phyloP scores from a whole-genome alignment of 2,888 invertebrate species.

The Fragum sueziense region DNA sequence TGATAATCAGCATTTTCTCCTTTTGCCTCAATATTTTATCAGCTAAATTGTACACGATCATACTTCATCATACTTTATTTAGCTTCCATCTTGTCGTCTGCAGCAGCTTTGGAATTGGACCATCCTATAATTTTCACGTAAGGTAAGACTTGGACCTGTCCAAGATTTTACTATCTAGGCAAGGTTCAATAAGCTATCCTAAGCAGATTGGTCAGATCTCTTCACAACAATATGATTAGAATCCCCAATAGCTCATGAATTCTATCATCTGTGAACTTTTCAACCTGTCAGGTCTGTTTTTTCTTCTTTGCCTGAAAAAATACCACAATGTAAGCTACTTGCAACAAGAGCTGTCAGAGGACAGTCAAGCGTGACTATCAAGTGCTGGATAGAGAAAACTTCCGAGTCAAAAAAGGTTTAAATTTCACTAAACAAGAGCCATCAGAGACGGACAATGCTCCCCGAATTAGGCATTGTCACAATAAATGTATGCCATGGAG shows the following conservation, averaged over 20 bases:
- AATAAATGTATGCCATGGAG: no score
- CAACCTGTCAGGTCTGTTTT: constrained; percentile 23
- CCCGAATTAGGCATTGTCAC: no score
- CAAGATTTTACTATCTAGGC: background rate
- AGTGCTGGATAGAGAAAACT: background rate
- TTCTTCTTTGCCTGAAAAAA: constrained; percentile 42
- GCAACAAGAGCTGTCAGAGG: background rate
- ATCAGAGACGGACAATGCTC: no score
- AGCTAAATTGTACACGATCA: no score
- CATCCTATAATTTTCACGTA: no score
- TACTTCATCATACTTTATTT: background rate
- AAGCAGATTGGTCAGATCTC: background rate
- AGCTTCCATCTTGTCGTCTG: no score
- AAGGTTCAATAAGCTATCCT: background rate
- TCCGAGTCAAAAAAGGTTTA: no score
- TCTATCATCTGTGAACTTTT: background rate
- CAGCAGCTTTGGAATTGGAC: no score
- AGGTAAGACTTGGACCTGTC: background rate
- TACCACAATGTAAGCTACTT: background rate
- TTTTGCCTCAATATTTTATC: no score
- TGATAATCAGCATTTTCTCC: no score
- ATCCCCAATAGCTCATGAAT: background rate
- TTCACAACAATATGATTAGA: background rate
- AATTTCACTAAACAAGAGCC: no score
- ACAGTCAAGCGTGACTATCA: background rate